Percentiles rank a stretch among this genome's conserved stretches.
Evolutionary conservation across 1,140 invertebrate species (phyloP).

Genomic region (Micrasema minimum): DNA sequence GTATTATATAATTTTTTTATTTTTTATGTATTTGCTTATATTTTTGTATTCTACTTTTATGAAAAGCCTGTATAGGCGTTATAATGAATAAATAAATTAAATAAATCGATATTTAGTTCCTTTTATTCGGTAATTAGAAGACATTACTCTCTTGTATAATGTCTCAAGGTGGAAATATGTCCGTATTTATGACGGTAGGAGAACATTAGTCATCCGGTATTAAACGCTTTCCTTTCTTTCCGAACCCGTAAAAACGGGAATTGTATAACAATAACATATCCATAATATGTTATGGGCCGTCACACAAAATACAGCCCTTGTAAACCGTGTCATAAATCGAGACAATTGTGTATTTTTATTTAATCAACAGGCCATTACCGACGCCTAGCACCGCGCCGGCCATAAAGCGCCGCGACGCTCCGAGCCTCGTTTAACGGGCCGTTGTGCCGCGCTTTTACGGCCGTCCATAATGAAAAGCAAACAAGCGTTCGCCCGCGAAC

Average conservation of each 20-base stretch:
- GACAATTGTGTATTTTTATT: constrained; percentile 35
- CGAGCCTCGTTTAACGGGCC: constrained; percentile 22
- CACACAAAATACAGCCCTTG: constrained; percentile 14
- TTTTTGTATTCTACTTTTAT: too few species aligned
- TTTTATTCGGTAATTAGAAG: too few species aligned
- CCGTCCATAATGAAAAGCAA: constrained; percentile 47
- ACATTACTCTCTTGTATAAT: too few species aligned
- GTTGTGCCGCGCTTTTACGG: constrained; percentile 44
- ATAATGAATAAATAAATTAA: too few species aligned
- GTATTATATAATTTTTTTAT: too few species aligned
- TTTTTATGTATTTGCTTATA: too few species aligned
- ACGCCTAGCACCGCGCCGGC: constrained; percentile 11
- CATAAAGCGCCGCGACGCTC: too few species aligned
- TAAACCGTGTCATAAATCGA: constrained; percentile 26
- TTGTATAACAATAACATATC: constrained; percentile 14
- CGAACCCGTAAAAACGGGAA: background rate
- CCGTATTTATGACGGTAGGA: too few species aligned
- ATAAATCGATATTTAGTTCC: too few species aligned
- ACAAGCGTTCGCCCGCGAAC: constrained; percentile 25
- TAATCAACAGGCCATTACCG: constrained; percentile 28
- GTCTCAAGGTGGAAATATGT: too few species aligned
- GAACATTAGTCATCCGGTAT: too few species aligned
- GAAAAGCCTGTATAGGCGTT: too few species aligned
- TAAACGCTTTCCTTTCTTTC: background rate
- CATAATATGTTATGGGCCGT: constrained; percentile 9